A percentile compares a stretch with the other conserved stretches of the same genome.
Evolutionary conservation across 2,113 vertebrate genomes (phyloP).

Genomic region (Anoura caudifer): DNA sequence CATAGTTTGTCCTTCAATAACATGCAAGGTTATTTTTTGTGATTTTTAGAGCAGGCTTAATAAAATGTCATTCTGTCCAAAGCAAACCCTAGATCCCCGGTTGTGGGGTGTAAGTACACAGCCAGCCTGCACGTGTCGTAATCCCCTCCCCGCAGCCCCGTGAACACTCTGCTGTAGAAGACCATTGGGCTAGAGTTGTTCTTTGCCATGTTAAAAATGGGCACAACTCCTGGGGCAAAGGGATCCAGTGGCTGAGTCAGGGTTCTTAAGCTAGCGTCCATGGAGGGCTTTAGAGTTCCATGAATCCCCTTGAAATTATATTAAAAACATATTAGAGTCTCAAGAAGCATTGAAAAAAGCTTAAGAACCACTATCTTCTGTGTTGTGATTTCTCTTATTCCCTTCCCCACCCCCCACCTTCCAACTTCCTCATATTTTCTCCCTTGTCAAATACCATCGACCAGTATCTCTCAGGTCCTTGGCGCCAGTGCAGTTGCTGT

Average conservation of each 20-base stretch:
- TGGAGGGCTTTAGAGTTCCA: neutral
- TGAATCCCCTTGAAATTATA: neutral
- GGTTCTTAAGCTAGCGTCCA: neutral
- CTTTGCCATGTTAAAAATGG: neutral
- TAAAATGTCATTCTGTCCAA: neutral
- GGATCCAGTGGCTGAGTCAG: neutral
- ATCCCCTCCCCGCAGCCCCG: rapidly evolving
- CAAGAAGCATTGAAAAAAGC: neutral
- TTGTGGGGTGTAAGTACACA: neutral
- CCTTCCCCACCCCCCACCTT: neutral
- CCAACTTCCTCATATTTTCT: neutral
- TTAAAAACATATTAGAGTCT: neutral
- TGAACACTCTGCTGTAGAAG: neutral
- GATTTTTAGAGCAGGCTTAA: neutral
- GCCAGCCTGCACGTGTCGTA: neutral
- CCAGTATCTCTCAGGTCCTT: neutral
- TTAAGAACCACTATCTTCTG: neutral
- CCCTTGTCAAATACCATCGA: neutral
- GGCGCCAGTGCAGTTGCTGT: neutral
- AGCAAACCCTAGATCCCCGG: neutral
- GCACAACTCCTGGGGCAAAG: neutral
- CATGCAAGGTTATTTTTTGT: neutral
- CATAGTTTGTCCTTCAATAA: neutral
- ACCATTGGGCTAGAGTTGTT: neutral
- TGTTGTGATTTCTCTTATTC: neutral